Percentiles rank a stretch among this genome's conserved stretches.
Conservation (phyloP, 2,888 invertebrate species). For the Sericinus montela region DNA sequence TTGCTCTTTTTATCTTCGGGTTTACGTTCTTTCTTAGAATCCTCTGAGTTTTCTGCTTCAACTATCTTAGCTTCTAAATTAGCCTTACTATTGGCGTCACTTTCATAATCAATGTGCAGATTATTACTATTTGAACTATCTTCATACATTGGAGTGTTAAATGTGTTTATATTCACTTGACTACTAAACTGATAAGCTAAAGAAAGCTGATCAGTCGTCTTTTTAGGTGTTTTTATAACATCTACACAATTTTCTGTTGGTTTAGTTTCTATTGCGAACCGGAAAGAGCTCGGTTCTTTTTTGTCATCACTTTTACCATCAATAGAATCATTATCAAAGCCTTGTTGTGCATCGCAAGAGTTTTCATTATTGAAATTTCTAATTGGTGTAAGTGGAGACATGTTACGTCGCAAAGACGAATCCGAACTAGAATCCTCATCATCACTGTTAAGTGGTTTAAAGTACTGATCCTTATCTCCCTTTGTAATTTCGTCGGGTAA, state of each 20-base stretch:
- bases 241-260: constrained; percentile 47
- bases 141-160: constrained; percentile 60
- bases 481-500: constrained; percentile 48
- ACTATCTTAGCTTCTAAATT: constrained; percentile 50
- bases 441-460: constrained; percentile 58
- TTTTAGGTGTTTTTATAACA: constrained; percentile 43
- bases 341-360: constrained; percentile 71
- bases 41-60: constrained; percentile 55
- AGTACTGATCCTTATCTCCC: constrained; percentile 44
- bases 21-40: constrained; percentile 54
- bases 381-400: constrained; percentile 71
- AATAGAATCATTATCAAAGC: constrained; percentile 56
- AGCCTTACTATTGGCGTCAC: constrained; percentile 69
- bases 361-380: constrained; percentile 71
- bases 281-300: constrained; percentile 58
- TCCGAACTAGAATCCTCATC: constrained; percentile 65
- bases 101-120: constrained; percentile 69
- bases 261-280: constrained; percentile 63
- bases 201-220: constrained; percentile 44
- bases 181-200: constrained; percentile 59
- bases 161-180: constrained; percentile 61
- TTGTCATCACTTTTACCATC: constrained; percentile 45
- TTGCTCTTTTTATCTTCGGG: constrained; percentile 51
- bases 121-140: constrained; percentile 71
- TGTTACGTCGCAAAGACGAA: constrained; percentile 62